These are phyloP conservation scores for Rhamnusium bicolor DNA, from an alignment of 2,888 invertebrate species.

Conservation along the genomic window DNA sequence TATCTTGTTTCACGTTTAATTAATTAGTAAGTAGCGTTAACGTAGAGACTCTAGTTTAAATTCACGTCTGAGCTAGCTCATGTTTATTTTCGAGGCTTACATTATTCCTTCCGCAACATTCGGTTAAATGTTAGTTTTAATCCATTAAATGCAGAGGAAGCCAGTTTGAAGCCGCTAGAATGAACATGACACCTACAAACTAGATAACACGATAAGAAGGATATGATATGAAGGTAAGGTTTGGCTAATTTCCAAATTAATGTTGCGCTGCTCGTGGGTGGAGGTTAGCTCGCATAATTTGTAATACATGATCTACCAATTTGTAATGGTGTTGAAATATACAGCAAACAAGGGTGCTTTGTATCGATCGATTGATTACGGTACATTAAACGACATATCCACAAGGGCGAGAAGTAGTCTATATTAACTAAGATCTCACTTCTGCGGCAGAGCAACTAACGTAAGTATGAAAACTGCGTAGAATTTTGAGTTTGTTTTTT, in stretches of 20 bases:
- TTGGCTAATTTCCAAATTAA: constrained; percentile 32
- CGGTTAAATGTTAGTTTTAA: neutral
- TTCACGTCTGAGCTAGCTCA: neutral
- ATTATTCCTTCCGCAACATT: constrained; percentile 1
- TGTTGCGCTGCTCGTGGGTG: constrained; percentile 2
- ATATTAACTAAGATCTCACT: too few species aligned
- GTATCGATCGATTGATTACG: constrained; percentile 8
- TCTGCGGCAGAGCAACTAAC: too few species aligned
- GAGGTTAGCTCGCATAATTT: neutral
- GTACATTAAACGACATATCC: neutral
- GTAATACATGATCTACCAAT: constrained; percentile 18
- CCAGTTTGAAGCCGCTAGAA: constrained; percentile 4
- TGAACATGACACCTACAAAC: constrained; percentile 17
- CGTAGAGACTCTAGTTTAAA: neutral
- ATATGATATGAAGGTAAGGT: constrained; percentile 15
- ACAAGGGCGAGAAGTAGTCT: neutral
- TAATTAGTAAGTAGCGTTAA: constrained; percentile 21
- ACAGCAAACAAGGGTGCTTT: neutral
- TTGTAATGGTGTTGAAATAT: constrained; percentile 22
- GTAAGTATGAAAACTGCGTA: too few species aligned
- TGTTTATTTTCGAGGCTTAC: constrained; percentile 1
- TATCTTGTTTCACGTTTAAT: constrained; percentile 21
- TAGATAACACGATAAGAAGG: constrained; percentile 19
- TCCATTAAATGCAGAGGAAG: constrained; percentile 24
- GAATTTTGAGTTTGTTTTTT: too few species aligned